A percentile compares a stretch with the other conserved stretches of the same genome.
phyloP scores from a whole-genome alignment of 2,797 vertebrate species.

The Phalloptychus januarius region DNA sequence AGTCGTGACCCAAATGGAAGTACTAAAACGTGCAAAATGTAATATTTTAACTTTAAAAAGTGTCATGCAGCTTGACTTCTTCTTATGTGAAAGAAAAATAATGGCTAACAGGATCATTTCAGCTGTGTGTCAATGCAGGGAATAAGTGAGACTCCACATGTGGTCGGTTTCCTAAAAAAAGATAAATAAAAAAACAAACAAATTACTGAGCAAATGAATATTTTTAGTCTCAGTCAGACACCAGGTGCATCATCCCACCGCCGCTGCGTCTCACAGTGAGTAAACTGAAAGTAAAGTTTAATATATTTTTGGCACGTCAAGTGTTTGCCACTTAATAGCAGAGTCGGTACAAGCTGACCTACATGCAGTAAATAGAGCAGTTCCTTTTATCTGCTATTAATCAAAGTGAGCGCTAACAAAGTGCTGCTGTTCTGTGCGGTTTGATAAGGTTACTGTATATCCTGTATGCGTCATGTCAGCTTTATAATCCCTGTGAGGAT shows the following conservation, averaged over 20 bases:
- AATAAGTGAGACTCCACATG: neutral
- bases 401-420: conserved; percentile 75
- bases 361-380: conserved; percentile 74
- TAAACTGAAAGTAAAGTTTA: conserved; percentile 57
- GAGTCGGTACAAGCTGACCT: conserved; percentile 71
- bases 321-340: conserved; percentile 52
- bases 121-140: neutral
- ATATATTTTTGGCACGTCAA: conserved; percentile 45
- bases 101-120: neutral
- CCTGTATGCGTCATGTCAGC: conserved; percentile 16
- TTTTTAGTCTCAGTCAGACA: conserved; percentile 33
- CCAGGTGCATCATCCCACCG: conserved; percentile 52
- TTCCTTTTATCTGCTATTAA: conserved; percentile 72
- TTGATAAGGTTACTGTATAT: conserved; percentile 60
- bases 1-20: too few species aligned
- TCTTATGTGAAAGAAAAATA: neutral
- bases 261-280: conserved; percentile 26
- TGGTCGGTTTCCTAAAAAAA: neutral
- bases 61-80: neutral
- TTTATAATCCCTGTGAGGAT: conserved; percentile 44
- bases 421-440: conserved; percentile 57
- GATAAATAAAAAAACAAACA: neutral
- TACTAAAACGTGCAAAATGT: too few species aligned
- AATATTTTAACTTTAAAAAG: conserved; percentile 13
- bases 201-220: conserved; percentile 34